Base-by-base conservation (phyloP, 2,888 invertebrate genomes). In the Brachyopa scutellaris region DNA sequence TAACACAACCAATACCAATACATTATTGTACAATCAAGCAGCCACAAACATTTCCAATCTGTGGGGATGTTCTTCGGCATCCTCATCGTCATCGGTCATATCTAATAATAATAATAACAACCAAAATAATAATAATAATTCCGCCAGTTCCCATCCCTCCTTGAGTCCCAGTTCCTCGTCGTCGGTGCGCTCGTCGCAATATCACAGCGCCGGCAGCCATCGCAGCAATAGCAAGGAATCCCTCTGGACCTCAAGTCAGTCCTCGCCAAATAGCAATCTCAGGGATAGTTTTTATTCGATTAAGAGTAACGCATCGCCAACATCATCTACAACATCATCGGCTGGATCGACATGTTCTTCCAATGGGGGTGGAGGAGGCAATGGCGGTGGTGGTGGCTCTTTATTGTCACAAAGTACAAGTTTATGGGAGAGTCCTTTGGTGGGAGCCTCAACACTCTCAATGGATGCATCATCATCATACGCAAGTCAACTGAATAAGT, bases 151-250 rank as follows among this genome's bases (percentile, higher is more conserved):
- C 84, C 89, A 89, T 85, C 89, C 89, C 5, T 89, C 89, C 76
- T 74, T 89, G 15, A 90, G 90, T 70, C 90, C 90, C 49, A 89
- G 87, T 61, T 88, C 87, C 66, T 84, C 84, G 13, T 84, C 85
- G 31, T 85, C 86, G 70, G 80, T 82, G 42, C 84, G 77, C 59
- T 84, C 77, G 33, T 78, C 85, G 36, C 86, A 86, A 57, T 86
- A 86, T 84, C 84, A 86, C 57, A 86, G 85, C 73, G 84, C 85
- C 53, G 62, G 76, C 62, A 87, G 87, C 70, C 86, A 87, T 85
- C 87, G 87, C 85, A 88, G 88, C 84, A 89, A 89, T 85, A 89
- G 90, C 85, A 91, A 90, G 85, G 90, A 91, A 85, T 87, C 89
- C 74, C 87, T 90, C 23, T 90, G 90, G 89, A 87, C 88, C 11